phyloP scores from a whole-genome alignment of 2,888 invertebrate species.

The Mythimna pallens region DNA sequence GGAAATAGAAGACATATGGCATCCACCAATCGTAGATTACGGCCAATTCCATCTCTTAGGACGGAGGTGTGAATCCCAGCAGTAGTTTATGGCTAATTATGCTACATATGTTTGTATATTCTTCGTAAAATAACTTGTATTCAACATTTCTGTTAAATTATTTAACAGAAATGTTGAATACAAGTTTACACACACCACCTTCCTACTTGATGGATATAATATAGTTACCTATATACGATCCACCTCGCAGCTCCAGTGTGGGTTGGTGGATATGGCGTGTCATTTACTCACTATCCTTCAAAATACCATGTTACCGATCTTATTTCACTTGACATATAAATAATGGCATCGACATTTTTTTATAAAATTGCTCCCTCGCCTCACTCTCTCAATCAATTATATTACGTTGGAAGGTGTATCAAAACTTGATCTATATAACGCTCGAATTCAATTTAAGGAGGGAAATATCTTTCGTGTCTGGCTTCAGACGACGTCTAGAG shows the following conservation, averaged over 20 bases:
- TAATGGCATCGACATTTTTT: slow-evolving; percentile 24
- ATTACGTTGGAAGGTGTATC: slow-evolving; percentile 39
- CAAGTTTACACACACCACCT: no score
- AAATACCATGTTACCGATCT: slow-evolving; percentile 1
- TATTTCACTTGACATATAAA: slow-evolving; percentile 20
- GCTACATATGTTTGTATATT: no score
- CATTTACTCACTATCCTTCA: not conserved
- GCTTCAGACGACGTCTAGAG: slow-evolving; percentile 27
- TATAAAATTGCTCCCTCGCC: slow-evolving; percentile 17
- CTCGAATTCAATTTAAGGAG: slow-evolving; percentile 60
- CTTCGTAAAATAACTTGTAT: not conserved
- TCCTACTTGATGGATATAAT: not conserved
- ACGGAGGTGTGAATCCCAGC: no score
- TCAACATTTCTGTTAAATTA: no score
- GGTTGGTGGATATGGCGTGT: not conserved
- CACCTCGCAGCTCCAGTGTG: not conserved
- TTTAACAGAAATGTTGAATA: no score
- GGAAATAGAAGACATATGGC: no score
- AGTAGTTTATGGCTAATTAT: no score
- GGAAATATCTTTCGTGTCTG: slow-evolving; percentile 50
- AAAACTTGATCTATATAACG: slow-evolving; percentile 49
- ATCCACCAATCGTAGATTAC: no score
- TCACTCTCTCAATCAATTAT: slow-evolving; percentile 41
- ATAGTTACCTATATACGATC: not conserved
- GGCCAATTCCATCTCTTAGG: no score